Percentiles rank a stretch among this genome's conserved stretches.
Conservation (phyloP, 2,888 invertebrate genomes). For the Pollenia griseotomentosa region DNA sequence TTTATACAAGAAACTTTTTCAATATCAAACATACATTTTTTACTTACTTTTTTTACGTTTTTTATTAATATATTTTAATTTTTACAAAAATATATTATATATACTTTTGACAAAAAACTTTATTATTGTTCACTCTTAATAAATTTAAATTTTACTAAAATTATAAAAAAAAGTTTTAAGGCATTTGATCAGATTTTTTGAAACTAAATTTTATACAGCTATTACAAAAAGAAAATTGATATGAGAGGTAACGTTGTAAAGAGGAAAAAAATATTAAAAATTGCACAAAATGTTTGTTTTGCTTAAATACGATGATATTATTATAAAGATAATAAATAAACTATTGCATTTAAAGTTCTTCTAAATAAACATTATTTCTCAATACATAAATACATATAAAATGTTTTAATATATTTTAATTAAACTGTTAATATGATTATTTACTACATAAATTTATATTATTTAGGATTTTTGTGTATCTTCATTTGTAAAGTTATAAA, state of each 20-base stretch:
- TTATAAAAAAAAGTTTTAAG: slow-evolving; percentile 61
- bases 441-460: slow-evolving; percentile 34
- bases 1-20: neutral
- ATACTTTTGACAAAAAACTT: slow-evolving; percentile 60
- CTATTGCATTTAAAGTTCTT: slow-evolving; percentile 35
- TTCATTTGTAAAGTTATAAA: neutral
- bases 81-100: slow-evolving; percentile 69
- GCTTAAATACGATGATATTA: slow-evolving; percentile 40
- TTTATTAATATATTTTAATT: slow-evolving; percentile 62
- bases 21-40: slow-evolving; percentile 5
- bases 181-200: slow-evolving; percentile 45
- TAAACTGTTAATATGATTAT: slow-evolving; percentile 41
- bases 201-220: neutral
- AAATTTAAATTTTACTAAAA: slow-evolving; percentile 63
- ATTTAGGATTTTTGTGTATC: slow-evolving; percentile 43
- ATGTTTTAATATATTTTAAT: slow-evolving; percentile 43
- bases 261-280: slow-evolving; percentile 40
- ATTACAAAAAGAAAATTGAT: slow-evolving; percentile 55
- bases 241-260: slow-evolving; percentile 44
- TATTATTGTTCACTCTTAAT: slow-evolving; percentile 50
- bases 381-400: slow-evolving; percentile 21
- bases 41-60: neutral
- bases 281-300: slow-evolving; percentile 51
- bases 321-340: slow-evolving; percentile 53
- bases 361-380: slow-evolving; percentile 43